Conservation (phyloP, 2,113 vertebrate genomes). For the Coreoperca whiteheadi region DNA sequence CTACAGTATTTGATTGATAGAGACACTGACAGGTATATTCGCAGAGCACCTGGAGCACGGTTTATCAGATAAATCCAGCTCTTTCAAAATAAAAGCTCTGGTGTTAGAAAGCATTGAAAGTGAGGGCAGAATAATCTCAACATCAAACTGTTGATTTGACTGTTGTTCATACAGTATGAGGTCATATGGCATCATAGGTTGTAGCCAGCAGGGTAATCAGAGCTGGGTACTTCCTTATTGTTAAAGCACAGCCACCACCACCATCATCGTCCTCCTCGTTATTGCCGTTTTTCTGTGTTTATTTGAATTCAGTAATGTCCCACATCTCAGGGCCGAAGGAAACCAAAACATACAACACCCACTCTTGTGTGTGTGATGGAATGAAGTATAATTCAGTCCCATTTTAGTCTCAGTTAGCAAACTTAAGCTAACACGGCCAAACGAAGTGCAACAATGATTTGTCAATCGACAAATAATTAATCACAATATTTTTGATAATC, state of each 20-base stretch:
- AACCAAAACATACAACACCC: not conserved
- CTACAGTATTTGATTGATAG: not conserved
- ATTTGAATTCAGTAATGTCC: not conserved
- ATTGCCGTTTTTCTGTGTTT: not conserved
- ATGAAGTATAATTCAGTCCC: no score
- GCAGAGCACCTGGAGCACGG: no score
- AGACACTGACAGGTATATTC: not conserved
- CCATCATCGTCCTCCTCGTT: not conserved
- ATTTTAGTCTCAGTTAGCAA: not conserved
- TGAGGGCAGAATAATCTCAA: not conserved
- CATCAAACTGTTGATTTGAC: not conserved
- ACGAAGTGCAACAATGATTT: no score
- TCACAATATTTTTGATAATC: no score
- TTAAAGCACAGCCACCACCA: not conserved
- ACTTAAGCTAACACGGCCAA: not conserved
- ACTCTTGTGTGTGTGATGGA: no score
- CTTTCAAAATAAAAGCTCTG: constrained; percentile 32
- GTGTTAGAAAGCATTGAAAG: not conserved
- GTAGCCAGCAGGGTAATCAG: constrained; percentile 36
- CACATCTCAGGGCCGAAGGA: not conserved
- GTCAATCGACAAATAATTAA: no score
- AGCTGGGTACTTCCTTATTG: constrained; percentile 5
- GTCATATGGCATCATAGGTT: constrained; percentile 24
- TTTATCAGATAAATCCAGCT: not conserved
- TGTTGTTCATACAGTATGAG: constrained; percentile 4